phyloP scores from a whole-genome alignment of 2,888 invertebrate genomes.

The Allophyes oxyacanthae region DNA sequence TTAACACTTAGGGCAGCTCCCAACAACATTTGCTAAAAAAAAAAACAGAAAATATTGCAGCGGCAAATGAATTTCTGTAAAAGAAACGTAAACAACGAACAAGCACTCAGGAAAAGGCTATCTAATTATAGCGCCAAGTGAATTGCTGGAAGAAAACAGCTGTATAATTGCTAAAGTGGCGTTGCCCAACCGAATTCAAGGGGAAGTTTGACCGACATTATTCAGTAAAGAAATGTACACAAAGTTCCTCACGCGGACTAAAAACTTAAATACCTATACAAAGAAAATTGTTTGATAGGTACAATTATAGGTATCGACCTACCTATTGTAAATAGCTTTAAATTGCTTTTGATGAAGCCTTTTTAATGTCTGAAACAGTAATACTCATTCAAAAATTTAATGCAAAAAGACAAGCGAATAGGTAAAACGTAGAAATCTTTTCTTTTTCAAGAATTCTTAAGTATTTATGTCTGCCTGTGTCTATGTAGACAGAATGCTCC shows the following conservation, averaged over 20 bases:
- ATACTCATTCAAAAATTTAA: conserved; percentile 37
- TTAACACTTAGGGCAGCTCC: conserved; percentile 10
- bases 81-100: conserved; percentile 18
- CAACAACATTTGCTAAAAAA: conserved; percentile 19
- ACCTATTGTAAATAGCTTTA: conserved; percentile 48
- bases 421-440: conserved; percentile 24
- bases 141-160: conserved; percentile 68
- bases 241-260: background rate
- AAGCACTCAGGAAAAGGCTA: conserved; percentile 54
- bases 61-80: conserved; percentile 24
- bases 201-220: conserved; percentile 39
- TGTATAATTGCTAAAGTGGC: conserved; percentile 64
- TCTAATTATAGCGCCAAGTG: conserved; percentile 70
- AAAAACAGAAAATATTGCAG: conserved; percentile 16
- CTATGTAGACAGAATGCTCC: conserved; percentile 49
- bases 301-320: too few relatives aligned
- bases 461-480: too few relatives aligned
- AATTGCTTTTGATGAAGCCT: conserved; percentile 29
- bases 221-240: conserved; percentile 41
- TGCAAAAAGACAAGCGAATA: conserved; percentile 35
- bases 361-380: conserved; percentile 32
- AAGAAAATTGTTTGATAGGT: too few relatives aligned
- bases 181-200: conserved; percentile 48
- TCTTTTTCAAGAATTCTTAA: conserved; percentile 46
- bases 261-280: background rate